Evolutionary conservation across 1,140 invertebrate species (phyloP), one percentile per base, ranked within the genome.

Genomic region (Drosophila yakuba): DNA sequence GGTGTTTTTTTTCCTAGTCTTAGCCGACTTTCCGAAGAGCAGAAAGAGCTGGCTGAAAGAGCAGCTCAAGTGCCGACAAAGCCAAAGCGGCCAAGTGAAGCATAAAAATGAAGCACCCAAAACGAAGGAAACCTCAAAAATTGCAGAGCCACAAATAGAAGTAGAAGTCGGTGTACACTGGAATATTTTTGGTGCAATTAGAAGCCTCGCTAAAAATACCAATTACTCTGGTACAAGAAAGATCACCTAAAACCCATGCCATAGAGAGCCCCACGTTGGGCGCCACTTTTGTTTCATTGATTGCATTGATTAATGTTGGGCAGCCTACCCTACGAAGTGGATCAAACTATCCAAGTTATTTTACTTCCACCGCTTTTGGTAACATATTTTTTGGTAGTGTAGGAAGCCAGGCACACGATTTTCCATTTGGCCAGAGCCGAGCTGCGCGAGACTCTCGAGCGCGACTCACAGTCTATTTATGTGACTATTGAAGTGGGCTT

Each of bases 401-500:
- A 68, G 28, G 38, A 67, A 66, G 52, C 51, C 64, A 52, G 57
- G 58, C 64, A 86, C 84, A 88, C 84, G 84, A 88, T 83, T 88
- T 89, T 88, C 60, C 84, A 75, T 58, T 68, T 72, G 61, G 36
- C 59, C 60, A 74, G 54, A 81, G 59, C 61, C 61, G 44, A 66
- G 47, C 74, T 15, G 51, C 35, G 48, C 64, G 39, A 73, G 72
- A 74, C 72, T 75, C 66, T 84, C 71, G 66, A 84, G 81, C 80
- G 80, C 76, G 82, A 86, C 81, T 84, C 81, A 60, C 74, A 78
- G 76, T 88, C 83, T 88, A 88, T 88, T 88, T 88, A 88, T 88
- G 83, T 88, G 84, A 88, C 84, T 83, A 89, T 84, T 88, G 85
- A 88, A 88, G 84, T 88, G 83, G 84, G 71, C 64, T 67, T 62